A percentile compares a stretch with the other conserved stretches of the same genome.
Conservation (phyloP, 2,888 invertebrate species). For the Horisme vitalbata region DNA sequence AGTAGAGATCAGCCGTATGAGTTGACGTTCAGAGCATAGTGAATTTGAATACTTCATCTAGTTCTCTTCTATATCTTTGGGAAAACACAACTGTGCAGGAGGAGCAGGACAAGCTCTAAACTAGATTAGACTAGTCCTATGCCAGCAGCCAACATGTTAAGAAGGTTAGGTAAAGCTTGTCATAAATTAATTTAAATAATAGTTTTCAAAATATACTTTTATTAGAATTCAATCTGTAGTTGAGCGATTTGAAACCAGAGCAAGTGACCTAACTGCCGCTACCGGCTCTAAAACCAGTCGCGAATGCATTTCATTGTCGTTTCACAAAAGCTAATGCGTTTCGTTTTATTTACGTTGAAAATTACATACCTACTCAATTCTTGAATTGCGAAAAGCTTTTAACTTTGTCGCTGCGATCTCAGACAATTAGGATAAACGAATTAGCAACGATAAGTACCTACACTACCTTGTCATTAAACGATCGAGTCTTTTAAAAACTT, state of each 20-base stretch:
- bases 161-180: too few relatives aligned
- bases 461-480: conserved; percentile 36
- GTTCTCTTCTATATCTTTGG: too few relatives aligned
- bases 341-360: conserved; percentile 25
- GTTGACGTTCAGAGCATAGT: too few relatives aligned
- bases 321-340: conserved; percentile 26
- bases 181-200: too few relatives aligned
- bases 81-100: too few relatives aligned
- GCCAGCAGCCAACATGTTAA: too few relatives aligned
- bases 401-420: conserved; percentile 33
- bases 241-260: conserved; percentile 20
- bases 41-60: too few relatives aligned
- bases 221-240: conserved; percentile 15
- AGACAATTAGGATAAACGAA: conserved; percentile 38
- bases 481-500: background rate
- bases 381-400: conserved; percentile 47
- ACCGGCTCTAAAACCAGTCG: conserved; percentile 26
- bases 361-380: conserved; percentile 29
- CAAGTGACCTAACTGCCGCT: conserved; percentile 12
- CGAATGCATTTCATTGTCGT: conserved; percentile 20
- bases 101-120: too few relatives aligned
- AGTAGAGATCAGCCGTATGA: too few relatives aligned
- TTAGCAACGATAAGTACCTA: conserved; percentile 27
- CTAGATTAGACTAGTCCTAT: too few relatives aligned
- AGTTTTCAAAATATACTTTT: too few relatives aligned